Evolutionary conservation across 2,888 invertebrate species (phyloP).

Genomic region (Apoda limacodes): DNA sequence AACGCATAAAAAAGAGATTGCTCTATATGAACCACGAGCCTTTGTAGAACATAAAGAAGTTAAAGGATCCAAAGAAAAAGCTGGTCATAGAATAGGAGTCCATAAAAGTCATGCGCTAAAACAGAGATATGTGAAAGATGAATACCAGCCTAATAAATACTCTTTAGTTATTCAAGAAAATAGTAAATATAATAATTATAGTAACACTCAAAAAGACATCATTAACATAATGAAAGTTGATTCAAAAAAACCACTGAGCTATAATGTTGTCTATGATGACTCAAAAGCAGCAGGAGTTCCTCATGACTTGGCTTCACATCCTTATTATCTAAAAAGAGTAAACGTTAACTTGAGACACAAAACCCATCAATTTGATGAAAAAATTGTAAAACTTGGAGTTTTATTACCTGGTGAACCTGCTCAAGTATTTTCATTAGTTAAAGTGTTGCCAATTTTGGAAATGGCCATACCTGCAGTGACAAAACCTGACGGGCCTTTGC

Average conservation of each 20-base stretch:
- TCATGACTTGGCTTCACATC: slow-evolving; percentile 42
- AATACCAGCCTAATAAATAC: slow-evolving; percentile 36
- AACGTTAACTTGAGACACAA: slow-evolving; percentile 50
- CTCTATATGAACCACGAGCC: slow-evolving; percentile 1
- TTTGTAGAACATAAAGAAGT: background rate
- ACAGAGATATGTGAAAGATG: no score
- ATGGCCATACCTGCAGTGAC: slow-evolving; percentile 75
- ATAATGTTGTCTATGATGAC: slow-evolving; percentile 33
- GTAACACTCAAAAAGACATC: slow-evolving; percentile 37
- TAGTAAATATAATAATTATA: slow-evolving; percentile 39
- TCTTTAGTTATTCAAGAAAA: slow-evolving; percentile 32
- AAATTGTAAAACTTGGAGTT: slow-evolving; percentile 72
- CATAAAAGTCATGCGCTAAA: slow-evolving; percentile 11
- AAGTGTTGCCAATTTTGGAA: slow-evolving; percentile 78
- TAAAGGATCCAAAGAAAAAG: no score
- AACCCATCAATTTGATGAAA: slow-evolving; percentile 45
- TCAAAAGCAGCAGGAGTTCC: slow-evolving; percentile 43
- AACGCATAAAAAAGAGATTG: slow-evolving; percentile 24
- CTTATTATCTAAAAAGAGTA: slow-evolving; percentile 50
- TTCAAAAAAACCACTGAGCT: slow-evolving; percentile 24
- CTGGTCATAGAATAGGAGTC: slow-evolving; percentile 24
- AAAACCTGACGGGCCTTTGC: slow-evolving; percentile 68
- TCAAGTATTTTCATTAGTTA: slow-evolving; percentile 73
- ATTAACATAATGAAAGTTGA: slow-evolving; percentile 33
- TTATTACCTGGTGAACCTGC: slow-evolving; percentile 72